A percentile compares a stretch with the other conserved stretches of the same genome.
Conservation (phyloP, 2,888 invertebrate genomes). For the Melanargia galathea region DNA sequence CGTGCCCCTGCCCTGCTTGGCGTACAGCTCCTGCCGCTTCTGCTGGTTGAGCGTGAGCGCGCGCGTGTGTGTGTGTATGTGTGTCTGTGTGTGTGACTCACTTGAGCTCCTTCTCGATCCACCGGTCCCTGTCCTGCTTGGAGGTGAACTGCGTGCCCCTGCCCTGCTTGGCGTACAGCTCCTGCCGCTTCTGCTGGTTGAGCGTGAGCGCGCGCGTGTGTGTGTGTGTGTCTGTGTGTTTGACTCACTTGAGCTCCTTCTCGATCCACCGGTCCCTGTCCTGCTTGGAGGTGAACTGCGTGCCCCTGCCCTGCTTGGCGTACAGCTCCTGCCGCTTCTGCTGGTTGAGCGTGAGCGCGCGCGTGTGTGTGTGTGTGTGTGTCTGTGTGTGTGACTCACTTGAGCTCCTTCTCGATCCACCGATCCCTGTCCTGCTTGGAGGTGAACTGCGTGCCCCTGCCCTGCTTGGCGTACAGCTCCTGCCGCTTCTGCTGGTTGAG, state of each 20-base stretch:
- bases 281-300: constrained; percentile 96
- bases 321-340: constrained; percentile 98
- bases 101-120: too few species aligned
- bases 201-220: too few species aligned
- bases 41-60: too few species aligned
- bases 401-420: constrained; percentile 98
- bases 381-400: constrained; percentile 70
- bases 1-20: too few species aligned
- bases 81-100: constrained; percentile 1
- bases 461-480: constrained; percentile 99
- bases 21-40: too few species aligned
- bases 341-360: constrained; percentile 16
- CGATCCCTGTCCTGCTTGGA: constrained; percentile 96
- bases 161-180: too few species aligned
- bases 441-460: constrained; percentile 97
- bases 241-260: constrained; percentile 91
- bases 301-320: constrained; percentile 98
- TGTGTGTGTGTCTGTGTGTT: not conserved
- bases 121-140: too few species aligned
- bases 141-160: too few species aligned
- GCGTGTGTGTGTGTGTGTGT: not conserved
- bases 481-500: constrained; percentile 97
- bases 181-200: not conserved
- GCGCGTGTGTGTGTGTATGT: too few species aligned
- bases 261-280: constrained; percentile 99